Evolutionary conservation across 2,888 invertebrate species (phyloP).

Genomic region (Aradus depressus): DNA sequence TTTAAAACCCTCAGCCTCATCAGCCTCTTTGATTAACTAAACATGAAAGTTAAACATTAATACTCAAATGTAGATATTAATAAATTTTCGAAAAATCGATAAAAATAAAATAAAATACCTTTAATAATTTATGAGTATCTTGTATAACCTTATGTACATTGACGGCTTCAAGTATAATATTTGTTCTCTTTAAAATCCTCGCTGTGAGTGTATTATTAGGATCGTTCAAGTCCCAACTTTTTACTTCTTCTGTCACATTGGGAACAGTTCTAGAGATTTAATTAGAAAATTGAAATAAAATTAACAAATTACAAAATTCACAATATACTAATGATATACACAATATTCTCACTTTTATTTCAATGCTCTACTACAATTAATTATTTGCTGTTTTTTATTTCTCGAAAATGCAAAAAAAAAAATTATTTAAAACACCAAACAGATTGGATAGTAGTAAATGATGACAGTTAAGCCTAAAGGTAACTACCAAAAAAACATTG

Average conservation of each 20-base stretch:
- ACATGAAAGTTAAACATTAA: slow-evolving; percentile 15
- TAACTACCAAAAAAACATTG: too few relatives aligned
- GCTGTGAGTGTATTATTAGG: slow-evolving; percentile 34
- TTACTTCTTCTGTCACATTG: slow-evolving; percentile 19
- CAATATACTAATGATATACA: too few relatives aligned
- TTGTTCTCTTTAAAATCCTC: slow-evolving; percentile 45
- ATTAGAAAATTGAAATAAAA: too few relatives aligned
- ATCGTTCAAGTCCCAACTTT: not conserved
- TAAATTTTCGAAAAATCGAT: not conserved
- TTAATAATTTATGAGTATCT: slow-evolving; percentile 41
- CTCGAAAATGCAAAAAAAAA: too few relatives aligned
- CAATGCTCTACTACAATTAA: too few relatives aligned
- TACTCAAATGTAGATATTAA: not conserved
- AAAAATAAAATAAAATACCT: slow-evolving; percentile 32
- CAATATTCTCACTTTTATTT: too few relatives aligned
- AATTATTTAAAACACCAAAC: too few relatives aligned
- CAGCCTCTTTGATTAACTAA: slow-evolving; percentile 43
- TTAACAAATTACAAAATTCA: not conserved
- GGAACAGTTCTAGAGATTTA: not conserved
- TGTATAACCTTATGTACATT: slow-evolving; percentile 49
- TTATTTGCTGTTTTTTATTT: too few relatives aligned
- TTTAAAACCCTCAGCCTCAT: slow-evolving; percentile 44
- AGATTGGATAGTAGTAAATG: too few relatives aligned
- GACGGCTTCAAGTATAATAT: slow-evolving; percentile 49
- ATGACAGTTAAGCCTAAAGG: too few relatives aligned